Percentiles rank a stretch among this genome's conserved stretches.
Conservation (phyloP, 2,888 invertebrate species). For the Plagiodera versicolora region DNA sequence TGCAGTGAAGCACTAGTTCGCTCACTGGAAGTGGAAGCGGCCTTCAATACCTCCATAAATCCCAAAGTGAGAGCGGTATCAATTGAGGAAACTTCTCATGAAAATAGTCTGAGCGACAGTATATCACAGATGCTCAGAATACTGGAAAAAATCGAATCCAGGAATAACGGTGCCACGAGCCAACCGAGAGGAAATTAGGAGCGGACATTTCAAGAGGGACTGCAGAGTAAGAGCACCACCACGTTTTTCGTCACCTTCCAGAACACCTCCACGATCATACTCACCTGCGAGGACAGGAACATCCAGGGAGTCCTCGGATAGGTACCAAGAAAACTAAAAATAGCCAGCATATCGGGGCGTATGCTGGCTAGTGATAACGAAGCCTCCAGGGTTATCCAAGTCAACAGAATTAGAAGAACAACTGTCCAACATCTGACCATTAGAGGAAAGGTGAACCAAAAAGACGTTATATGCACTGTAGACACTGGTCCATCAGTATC, state of each 20-base stretch:
- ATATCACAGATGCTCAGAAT: too few relatives aligned
- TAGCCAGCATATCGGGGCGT: background rate
- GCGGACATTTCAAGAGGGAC: background rate
- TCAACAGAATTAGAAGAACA: background rate
- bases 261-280: background rate
- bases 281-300: background rate
- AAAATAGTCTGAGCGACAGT: too few relatives aligned
- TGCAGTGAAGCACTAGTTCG: too few relatives aligned
- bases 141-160: too few relatives aligned
- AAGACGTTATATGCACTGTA: background rate
- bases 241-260: too few relatives aligned
- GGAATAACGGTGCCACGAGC: too few relatives aligned
- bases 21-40: too few relatives aligned
- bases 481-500: background rate
- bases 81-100: too few relatives aligned
- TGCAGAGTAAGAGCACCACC: background rate
- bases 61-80: too few relatives aligned
- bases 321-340: background rate
- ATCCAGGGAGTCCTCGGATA: background rate
- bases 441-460: background rate
- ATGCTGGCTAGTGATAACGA: background rate
- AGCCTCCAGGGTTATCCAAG: background rate
- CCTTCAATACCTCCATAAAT: too few relatives aligned
- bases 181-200: background rate
- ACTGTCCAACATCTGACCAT: background rate